A percentile compares a stretch with the other conserved stretches of the same genome.
phyloP scores from a whole-genome alignment of 2,888 invertebrate species.

The Hemithea aestivaria region DNA sequence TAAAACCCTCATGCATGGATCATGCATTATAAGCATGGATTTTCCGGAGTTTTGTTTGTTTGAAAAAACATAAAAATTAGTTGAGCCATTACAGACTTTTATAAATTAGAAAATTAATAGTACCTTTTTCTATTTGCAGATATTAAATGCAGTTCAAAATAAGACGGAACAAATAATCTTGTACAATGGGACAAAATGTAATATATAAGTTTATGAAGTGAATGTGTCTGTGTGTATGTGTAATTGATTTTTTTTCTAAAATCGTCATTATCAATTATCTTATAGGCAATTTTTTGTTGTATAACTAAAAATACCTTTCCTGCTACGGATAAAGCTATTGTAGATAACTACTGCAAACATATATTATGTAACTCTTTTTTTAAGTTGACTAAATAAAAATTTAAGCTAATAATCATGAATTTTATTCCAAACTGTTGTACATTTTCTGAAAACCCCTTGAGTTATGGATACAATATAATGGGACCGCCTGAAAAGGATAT shows the following conservation, averaged over 20 bases:
- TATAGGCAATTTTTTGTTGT: not conserved
- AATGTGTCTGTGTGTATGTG: slow-evolving; percentile 17
- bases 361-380: too few species aligned
- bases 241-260: slow-evolving; percentile 2
- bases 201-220: slow-evolving; percentile 21
- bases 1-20: too few species aligned
- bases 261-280: not conserved
- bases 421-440: too few species aligned
- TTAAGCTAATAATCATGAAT: too few species aligned
- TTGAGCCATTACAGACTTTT: not conserved
- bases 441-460: too few species aligned
- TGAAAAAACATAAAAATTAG: too few species aligned
- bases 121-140: slow-evolving; percentile 20
- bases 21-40: too few species aligned
- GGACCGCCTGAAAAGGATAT: too few species aligned
- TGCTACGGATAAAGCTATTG: not conserved
- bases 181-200: slow-evolving; percentile 30
- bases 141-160: slow-evolving; percentile 20
- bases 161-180: slow-evolving; percentile 12
- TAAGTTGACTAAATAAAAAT: too few species aligned
- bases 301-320: not conserved
- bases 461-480: too few species aligned
- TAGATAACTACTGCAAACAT: too few species aligned
- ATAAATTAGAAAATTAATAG: slow-evolving; percentile 8
- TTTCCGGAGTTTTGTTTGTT: too few species aligned